Conservation (phyloP, 2,888 invertebrate genomes). For the Silvanus unidentatus region DNA sequence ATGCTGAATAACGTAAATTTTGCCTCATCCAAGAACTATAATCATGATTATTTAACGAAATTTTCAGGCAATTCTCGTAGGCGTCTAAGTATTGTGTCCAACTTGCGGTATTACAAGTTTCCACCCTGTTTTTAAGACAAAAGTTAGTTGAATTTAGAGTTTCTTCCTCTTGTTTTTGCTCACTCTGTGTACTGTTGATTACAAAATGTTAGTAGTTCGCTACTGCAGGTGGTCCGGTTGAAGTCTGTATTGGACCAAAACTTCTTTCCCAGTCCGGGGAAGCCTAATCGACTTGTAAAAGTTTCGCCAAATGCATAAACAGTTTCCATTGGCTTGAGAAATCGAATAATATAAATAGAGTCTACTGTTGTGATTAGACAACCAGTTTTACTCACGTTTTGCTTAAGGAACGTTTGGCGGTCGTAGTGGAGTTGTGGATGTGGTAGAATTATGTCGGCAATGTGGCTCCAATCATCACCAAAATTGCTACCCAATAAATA, state of each 20-base stretch:
- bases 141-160: neutral
- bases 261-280: slow-evolving; percentile 47
- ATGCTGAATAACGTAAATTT: slow-evolving; percentile 42
- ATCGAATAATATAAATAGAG: slow-evolving; percentile 6
- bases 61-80: slow-evolving; percentile 50
- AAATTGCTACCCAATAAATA: slow-evolving; percentile 51
- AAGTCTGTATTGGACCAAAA: slow-evolving; percentile 50
- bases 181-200: slow-evolving; percentile 45
- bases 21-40: slow-evolving; percentile 26
- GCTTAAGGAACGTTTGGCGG: slow-evolving; percentile 28
- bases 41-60: slow-evolving; percentile 34
- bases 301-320: slow-evolving; percentile 50
- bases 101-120: slow-evolving; percentile 51
- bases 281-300: slow-evolving; percentile 44
- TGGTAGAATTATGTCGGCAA: slow-evolving; percentile 53
- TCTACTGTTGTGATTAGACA: neutral
- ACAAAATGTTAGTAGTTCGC: slow-evolving; percentile 49
- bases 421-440: slow-evolving; percentile 43
- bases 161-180: slow-evolving; percentile 24
- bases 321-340: slow-evolving; percentile 47
- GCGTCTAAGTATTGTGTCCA: slow-evolving; percentile 52
- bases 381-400: slow-evolving; percentile 23
- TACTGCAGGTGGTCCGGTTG: slow-evolving; percentile 43
- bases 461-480: slow-evolving; percentile 56
- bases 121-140: slow-evolving; percentile 25